Evolutionary conservation across 2,113 vertebrate species (phyloP).

Genomic region (Corythaixoides concolor): DNA sequence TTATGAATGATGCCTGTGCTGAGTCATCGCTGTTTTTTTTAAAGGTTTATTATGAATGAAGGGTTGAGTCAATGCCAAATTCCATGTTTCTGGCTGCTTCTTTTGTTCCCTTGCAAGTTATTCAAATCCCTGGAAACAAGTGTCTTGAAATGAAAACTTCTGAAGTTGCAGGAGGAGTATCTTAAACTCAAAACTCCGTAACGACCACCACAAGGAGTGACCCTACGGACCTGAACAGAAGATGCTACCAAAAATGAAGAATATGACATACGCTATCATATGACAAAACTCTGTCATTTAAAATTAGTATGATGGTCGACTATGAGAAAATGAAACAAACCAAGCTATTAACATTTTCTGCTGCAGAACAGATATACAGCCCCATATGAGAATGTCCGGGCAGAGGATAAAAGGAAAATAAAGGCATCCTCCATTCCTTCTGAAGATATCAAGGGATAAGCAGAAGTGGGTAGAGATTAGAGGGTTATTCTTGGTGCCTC

Average conservation of each 20-base stretch:
- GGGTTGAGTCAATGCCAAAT: background rate
- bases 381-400: background rate
- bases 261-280: background rate
- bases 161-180: background rate
- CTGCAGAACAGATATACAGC: background rate
- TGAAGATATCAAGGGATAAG: constrained; percentile 6
- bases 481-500: constrained; percentile 18
- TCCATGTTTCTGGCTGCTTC: background rate
- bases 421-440: background rate
- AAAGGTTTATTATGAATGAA: constrained; percentile 17
- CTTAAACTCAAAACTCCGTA: background rate
- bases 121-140: background rate
- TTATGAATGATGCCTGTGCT: constrained; percentile 8
- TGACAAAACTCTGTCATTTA: background rate
- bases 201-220: background rate
- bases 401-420: constrained; percentile 27
- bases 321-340: background rate
- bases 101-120: background rate
- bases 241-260: background rate
- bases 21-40: background rate
- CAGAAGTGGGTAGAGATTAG: constrained; percentile 4
- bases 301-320: background rate
- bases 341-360: background rate
- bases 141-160: background rate
- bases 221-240: background rate